A percentile compares a stretch with the other conserved stretches of the same genome.
Conservation (phyloP, 2,113 vertebrate species). For the Stercorarius parasiticus region DNA sequence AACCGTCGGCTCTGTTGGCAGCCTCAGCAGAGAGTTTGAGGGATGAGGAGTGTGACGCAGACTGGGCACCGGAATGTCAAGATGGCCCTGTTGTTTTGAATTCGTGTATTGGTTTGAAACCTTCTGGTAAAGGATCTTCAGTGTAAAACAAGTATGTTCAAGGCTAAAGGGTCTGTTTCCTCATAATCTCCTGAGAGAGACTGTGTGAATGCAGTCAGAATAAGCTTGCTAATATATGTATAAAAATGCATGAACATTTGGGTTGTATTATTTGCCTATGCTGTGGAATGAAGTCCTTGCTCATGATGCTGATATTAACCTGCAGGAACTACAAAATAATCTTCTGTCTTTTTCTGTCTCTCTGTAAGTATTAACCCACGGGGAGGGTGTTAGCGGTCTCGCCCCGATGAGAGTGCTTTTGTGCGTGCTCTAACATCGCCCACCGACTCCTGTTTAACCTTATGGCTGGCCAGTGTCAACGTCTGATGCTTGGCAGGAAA, state of each 20-base stretch:
- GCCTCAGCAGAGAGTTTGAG: background rate
- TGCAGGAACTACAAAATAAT: background rate
- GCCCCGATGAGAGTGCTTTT: background rate
- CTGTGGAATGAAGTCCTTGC: background rate
- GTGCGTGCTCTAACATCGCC: background rate
- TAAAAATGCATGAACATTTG: conserved; percentile 9
- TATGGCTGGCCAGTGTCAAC: background rate
- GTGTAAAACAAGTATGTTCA: background rate
- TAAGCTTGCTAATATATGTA: background rate
- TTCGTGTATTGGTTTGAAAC: background rate
- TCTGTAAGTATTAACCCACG: background rate
- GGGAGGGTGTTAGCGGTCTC: background rate
- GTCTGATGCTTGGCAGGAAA: background rate
- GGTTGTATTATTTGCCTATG: background rate
- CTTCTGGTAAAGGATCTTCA: background rate
- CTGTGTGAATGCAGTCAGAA: background rate
- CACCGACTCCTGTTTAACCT: background rate
- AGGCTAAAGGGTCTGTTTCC: background rate
- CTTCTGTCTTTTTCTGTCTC: background rate
- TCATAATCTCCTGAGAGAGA: background rate
- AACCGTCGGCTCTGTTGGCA: background rate
- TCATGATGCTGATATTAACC: background rate
- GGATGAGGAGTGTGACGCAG: background rate
- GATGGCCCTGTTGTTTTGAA: background rate
- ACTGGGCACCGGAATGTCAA: background rate